These are phyloP conservation scores for Eurois occulta DNA, from an alignment of 2,888 invertebrate genomes.

Conservation along the genomic window DNA sequence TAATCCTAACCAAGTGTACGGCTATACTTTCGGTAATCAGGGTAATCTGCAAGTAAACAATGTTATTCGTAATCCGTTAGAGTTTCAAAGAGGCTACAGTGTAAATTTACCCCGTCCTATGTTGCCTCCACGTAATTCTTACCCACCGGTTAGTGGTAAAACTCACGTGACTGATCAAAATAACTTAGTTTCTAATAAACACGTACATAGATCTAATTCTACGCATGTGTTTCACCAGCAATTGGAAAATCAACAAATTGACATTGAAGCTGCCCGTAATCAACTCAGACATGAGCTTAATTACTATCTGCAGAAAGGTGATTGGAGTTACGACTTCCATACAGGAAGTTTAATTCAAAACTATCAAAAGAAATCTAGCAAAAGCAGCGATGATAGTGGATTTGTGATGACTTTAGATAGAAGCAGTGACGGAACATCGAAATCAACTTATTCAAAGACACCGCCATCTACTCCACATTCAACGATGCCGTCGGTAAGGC, in stretches of 20 bases:
- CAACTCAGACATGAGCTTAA: constrained; percentile 87
- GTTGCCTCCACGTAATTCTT: constrained; percentile 92
- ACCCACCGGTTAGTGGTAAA: constrained; percentile 91
- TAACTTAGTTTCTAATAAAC: constrained; percentile 88
- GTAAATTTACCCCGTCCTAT: constrained; percentile 90
- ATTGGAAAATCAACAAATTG: constrained; percentile 83
- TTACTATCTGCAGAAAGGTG: constrained; percentile 88
- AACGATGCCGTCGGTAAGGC: constrained; percentile 86
- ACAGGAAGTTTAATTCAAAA: constrained; percentile 88
- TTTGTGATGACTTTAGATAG: constrained; percentile 89
- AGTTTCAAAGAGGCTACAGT: constrained; percentile 90
- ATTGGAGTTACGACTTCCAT: constrained; percentile 88
- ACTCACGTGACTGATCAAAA: constrained; percentile 88
- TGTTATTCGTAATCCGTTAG: constrained; percentile 89
- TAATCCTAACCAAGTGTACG: constrained; percentile 88
- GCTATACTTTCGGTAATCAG: constrained; percentile 90
- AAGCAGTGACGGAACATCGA: constrained; percentile 88
- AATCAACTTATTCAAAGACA: constrained; percentile 88
- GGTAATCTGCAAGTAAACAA: constrained; percentile 88
- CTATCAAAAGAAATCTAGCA: constrained; percentile 88
- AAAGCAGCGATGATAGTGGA: constrained; percentile 89
- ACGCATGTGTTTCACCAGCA: constrained; percentile 90
- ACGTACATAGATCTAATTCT: constrained; percentile 92
- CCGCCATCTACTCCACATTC: constrained; percentile 88
- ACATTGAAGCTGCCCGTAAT: constrained; percentile 87